Percentiles rank a stretch among this genome's conserved stretches.
Evolutionary conservation across 2,113 vertebrate genomes (phyloP).

Genomic region (Clarias batrachus): DNA sequence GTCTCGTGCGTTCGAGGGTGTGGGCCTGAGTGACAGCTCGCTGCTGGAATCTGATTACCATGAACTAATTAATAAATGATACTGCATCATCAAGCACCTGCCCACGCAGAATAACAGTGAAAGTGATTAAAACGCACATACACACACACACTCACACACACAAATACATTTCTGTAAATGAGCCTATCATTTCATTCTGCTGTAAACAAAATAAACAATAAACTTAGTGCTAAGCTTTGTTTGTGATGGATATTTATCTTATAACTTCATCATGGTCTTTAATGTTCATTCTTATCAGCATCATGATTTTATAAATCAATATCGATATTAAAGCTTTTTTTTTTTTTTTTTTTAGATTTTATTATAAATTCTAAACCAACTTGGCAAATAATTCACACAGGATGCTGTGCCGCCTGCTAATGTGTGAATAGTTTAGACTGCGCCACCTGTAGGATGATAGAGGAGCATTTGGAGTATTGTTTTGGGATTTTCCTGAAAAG

Average conservation of each 20-base stretch:
- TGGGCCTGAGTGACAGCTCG: slow-evolving; percentile 21
- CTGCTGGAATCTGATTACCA: slow-evolving; percentile 37
- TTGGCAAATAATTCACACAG: too few species aligned
- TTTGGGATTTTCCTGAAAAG: too few species aligned
- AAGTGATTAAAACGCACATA: slow-evolving; percentile 41
- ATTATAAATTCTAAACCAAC: too few species aligned
- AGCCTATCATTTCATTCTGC: neutral
- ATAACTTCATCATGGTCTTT: neutral
- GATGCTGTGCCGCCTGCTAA: too few species aligned
- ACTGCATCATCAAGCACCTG: slow-evolving; percentile 37
- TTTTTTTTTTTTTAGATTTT: too few species aligned
- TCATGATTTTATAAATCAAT: too few species aligned
- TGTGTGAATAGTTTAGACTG: too few species aligned
- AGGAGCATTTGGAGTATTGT: too few species aligned
- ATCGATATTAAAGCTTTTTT: too few species aligned
- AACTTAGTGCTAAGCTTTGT: neutral
- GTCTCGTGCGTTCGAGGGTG: neutral
- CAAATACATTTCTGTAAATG: neutral
- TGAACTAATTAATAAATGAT: slow-evolving; percentile 42
- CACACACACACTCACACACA: neutral
- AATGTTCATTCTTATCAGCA: neutral
- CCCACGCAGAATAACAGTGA: slow-evolving; percentile 39
- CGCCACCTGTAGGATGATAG: too few species aligned
- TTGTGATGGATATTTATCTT: neutral
- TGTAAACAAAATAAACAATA: neutral